Base-by-base conservation (phyloP, 2,113 vertebrate species). In the Aptenodytes forsteri region DNA sequence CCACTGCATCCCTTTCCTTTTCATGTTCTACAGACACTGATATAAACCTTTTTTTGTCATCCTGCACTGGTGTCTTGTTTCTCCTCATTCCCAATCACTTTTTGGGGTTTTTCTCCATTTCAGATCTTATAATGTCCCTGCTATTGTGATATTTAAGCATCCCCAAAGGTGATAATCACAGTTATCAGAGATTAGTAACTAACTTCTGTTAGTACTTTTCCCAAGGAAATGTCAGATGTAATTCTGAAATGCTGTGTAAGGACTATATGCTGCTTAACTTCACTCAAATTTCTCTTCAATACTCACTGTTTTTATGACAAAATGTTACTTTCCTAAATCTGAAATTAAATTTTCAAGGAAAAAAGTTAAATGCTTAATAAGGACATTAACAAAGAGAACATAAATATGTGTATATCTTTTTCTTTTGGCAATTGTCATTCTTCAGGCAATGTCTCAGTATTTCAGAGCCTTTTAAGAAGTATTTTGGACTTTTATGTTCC, bases 161-260 rank as follows among this genome's bases (percentile, higher is more conserved):
- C 80, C 15, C 16, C n/a, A 76, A 49, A 85, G n/a, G 14, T 0
- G 0, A 22, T 36, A 70, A 40, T 82, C 1, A 0, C 36, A 34
- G 16, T 44, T 16, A 69, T 34, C 11, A 58, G n/a, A 29, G 30
- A 52, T 10, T 59, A 32, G 26, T 54, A 40, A 75, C 5, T 11
- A 65, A 50, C 13, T 79, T 79, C 21, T 36, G 13, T 52, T 61
- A 52, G 15, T 50, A 29, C 3, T 72, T 66, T 42, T 78, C 22
- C 10, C n/a, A 80, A 72, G 32, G 32, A 58, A 67, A 58, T 78
- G 76, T 75, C 27, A 40, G 9, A 40, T 52, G 12, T 11, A 47
- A 2, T 34, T 73, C 32, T 62, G 62, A 58, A 49, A 76, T 72
- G 13, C 11, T 72, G 13, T 69, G 10, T 50, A 69, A 83, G 38